phyloP scores from a whole-genome alignment of 1,140 invertebrate species.

The Drosophila melanica region DNA sequence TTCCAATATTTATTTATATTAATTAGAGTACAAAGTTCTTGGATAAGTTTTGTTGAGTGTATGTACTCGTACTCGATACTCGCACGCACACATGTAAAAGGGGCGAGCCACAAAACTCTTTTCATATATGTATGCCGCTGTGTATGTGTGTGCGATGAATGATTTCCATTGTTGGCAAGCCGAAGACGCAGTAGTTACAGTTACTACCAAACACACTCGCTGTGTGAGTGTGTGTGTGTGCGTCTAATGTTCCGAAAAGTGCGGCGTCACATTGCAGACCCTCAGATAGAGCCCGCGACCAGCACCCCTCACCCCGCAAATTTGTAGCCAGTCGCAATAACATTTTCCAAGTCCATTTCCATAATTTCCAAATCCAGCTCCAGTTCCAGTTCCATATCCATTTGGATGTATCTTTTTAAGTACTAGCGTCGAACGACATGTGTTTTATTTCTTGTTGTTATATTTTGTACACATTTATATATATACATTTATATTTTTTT shows the following conservation, averaged over 20 bases:
- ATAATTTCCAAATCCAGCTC: not conserved
- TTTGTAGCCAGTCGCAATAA: constrained; percentile 1
- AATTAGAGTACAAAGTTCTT: too few relatives aligned
- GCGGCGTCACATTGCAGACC: constrained; percentile 46
- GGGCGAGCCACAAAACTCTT: constrained; percentile 52
- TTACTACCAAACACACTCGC: constrained; percentile 29
- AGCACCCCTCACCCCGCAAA: not conserved
- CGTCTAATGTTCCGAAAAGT: constrained; percentile 64
- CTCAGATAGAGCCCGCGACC: not conserved
- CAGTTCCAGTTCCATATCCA: constrained; percentile 9
- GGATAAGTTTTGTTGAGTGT: not conserved
- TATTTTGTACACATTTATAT: not conserved
- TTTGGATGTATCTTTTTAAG: constrained; percentile 18
- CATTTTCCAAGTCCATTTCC: not conserved
- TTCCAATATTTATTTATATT: too few relatives aligned
- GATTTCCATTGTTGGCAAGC: constrained; percentile 72
- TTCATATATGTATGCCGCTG: constrained; percentile 15
- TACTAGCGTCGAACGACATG: constrained; percentile 27
- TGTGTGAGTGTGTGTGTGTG: constrained; percentile 13
- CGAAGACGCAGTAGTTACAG: constrained; percentile 67
- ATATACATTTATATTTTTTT: constrained; percentile 2
- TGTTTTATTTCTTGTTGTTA: constrained; percentile 19
- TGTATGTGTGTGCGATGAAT: constrained; percentile 53
- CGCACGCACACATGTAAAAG: constrained; percentile 18
- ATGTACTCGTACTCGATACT: not conserved